phyloP scores from a whole-genome alignment of 2,888 invertebrate genomes.

The Ectemnius lituratus region DNA sequence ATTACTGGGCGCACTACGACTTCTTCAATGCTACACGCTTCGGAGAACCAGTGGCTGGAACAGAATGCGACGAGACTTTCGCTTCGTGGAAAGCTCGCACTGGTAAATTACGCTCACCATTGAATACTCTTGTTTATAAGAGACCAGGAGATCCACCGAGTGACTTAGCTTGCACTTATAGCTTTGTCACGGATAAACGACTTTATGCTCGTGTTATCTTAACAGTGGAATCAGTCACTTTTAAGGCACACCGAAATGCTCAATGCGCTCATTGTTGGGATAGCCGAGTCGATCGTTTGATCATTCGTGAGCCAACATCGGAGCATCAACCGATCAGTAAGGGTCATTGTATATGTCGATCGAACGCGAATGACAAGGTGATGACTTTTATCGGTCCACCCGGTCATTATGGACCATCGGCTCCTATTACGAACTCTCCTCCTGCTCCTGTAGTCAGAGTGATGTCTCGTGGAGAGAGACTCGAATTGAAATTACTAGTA shows the following conservation, averaged over 20 bases:
- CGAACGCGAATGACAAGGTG: slow-evolving; percentile 5
- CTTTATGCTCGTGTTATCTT: slow-evolving; percentile 90
- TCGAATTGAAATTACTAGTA: slow-evolving; percentile 89
- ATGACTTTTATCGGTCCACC: slow-evolving; percentile 1
- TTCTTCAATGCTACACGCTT: slow-evolving; percentile 94
- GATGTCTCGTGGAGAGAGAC: slow-evolving; percentile 88
- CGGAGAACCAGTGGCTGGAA: slow-evolving; percentile 89
- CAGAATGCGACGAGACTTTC: slow-evolving; percentile 92
- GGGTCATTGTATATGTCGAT: slow-evolving; percentile 85
- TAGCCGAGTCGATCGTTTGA: slow-evolving; percentile 90
- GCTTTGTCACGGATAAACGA: slow-evolving; percentile 90
- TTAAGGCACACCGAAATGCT: slow-evolving; percentile 82
- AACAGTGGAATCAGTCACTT: slow-evolving; percentile 87
- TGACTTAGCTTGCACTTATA: slow-evolving; percentile 89
- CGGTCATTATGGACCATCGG: not conserved
- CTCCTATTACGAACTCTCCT: too few species aligned
- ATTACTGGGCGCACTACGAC: slow-evolving; percentile 96
- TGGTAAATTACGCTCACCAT: slow-evolving; percentile 88
- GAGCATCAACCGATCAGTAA: slow-evolving; percentile 73
- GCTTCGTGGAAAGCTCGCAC: slow-evolving; percentile 89
- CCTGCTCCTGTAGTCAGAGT: slow-evolving; percentile 83
- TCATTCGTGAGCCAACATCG: slow-evolving; percentile 78
- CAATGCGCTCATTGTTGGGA: slow-evolving; percentile 90
- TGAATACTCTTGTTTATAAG: slow-evolving; percentile 93
- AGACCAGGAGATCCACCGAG: slow-evolving; percentile 84